Percentiles rank a stretch among this genome's conserved stretches.
Conservation (phyloP, 2,797 vertebrate genomes). For the Numenius phaeopus region DNA sequence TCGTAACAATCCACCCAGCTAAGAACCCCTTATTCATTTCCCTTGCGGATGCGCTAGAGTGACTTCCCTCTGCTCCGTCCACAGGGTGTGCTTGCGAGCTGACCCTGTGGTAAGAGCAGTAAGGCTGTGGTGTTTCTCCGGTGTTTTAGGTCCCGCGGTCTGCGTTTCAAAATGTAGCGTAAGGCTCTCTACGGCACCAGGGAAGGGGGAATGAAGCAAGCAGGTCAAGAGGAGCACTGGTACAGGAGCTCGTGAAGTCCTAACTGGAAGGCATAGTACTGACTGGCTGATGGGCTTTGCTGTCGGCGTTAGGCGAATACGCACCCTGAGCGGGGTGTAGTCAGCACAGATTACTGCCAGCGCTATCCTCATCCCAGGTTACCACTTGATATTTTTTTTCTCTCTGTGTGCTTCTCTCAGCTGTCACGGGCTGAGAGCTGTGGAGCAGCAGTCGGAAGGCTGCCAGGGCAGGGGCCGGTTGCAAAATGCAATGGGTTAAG, state of each 20-base stretch:
- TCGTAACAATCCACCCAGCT: background rate
- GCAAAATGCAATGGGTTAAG: background rate
- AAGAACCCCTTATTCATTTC: background rate
- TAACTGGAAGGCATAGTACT: background rate
- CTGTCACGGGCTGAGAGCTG: background rate
- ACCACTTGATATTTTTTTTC: background rate
- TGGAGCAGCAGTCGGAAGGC: background rate
- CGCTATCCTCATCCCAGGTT: background rate
- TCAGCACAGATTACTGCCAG: background rate
- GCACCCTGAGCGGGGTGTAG: background rate
- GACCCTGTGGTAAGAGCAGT: slow-evolving; percentile 7
- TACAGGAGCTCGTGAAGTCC: background rate
- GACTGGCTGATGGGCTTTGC: background rate
- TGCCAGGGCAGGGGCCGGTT: background rate
- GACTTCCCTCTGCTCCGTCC: background rate
- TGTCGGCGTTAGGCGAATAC: background rate
- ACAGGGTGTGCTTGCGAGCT: background rate
- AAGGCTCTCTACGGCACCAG: background rate
- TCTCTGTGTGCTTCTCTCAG: background rate
- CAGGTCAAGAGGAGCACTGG: background rate
- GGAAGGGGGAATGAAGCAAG: background rate
- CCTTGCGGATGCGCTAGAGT: background rate
- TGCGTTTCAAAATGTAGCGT: background rate
- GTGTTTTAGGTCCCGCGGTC: background rate
- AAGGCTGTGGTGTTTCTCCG: background rate